phyloP scores from a whole-genome alignment of 2,113 vertebrate species.

The Seriola quinqueradiata region DNA sequence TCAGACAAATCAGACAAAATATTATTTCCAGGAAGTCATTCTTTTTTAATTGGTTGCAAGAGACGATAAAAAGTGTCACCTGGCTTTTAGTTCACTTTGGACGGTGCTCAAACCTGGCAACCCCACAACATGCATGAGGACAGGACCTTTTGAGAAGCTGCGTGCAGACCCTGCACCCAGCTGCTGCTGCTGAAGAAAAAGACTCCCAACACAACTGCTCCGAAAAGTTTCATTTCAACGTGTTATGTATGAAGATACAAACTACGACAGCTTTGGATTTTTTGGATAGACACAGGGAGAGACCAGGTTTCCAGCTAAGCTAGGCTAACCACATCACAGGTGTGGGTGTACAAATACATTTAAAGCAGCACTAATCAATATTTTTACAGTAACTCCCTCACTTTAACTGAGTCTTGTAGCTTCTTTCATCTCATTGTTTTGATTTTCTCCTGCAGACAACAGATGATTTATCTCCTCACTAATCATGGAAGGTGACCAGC shows the following conservation, averaged over 20 bases:
- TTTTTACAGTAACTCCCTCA: neutral
- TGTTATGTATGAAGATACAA: too few relatives aligned
- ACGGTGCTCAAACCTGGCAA: constrained; percentile 17
- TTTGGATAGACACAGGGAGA: neutral
- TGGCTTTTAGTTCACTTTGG: constrained; percentile 11
- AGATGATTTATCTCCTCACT: neutral
- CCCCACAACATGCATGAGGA: neutral
- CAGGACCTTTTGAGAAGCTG: too few relatives aligned
- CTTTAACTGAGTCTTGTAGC: too few relatives aligned
- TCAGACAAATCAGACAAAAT: neutral
- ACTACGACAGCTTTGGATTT: too few relatives aligned
- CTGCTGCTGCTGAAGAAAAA: too few relatives aligned
- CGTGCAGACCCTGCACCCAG: neutral
- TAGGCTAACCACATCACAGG: neutral
- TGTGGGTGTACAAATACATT: neutral
- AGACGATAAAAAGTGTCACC: neutral
- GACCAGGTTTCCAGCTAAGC: neutral
- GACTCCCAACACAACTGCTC: too few relatives aligned
- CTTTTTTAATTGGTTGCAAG: neutral
- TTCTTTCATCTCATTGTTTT: neutral
- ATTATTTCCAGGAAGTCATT: neutral
- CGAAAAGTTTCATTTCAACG: too few relatives aligned
- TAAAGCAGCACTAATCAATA: neutral
- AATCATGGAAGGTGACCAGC: constrained; percentile 53
- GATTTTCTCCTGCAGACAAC: neutral